Base-by-base conservation (phyloP, 1,140 invertebrate genomes). In the Eueides isabella region DNA sequence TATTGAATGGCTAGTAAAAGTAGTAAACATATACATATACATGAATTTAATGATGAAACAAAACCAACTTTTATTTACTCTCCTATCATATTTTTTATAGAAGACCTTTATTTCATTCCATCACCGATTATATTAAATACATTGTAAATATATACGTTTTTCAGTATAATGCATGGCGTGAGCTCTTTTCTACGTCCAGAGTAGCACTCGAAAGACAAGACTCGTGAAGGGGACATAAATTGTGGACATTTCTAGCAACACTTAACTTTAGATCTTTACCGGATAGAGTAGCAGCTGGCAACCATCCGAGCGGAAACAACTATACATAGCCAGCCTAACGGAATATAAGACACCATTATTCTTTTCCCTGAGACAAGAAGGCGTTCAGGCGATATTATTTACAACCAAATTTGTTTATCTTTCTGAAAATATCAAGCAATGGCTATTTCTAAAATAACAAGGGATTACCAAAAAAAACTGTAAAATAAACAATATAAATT, bases 311-410 rank as follows among this genome's bases (percentile, higher is more conserved):
- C 84, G 81, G 79, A 89, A 85, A 81, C 81, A 85, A 83, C 83
- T 87, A 89, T 84, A 89, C 84, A 82, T 80, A 87, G 76, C 77
- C 76, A 62, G 86, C 80, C 85, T 91, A 89, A 91, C 89, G 83
- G 89, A 91, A 91, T 91, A 91, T 85, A 91, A 91, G 89, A 91
- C 86, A 85, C 83, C 87, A 90, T 90, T 91, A 90, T 87, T 91
- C 88, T 91, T 89, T 82, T 79, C n/a, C 78, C 73, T 81, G 83
- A 86, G 88, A 90, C 87, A 89, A 86, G 87, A 81, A 88, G 87
- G 86, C 86, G 85, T 88, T 89, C 84, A 75, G 88, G 79, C 85
- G 81, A 82, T 82, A 85, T 90, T 90, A 90, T 90, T 88, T 90
- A 90, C 82, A 87, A 81, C 86, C 81, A 78, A 79, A 79, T 87